Percentiles rank a stretch among this genome's conserved stretches.
phyloP scores from a whole-genome alignment of 2,888 invertebrate species.

The Hirtodrosophila duncani region DNA sequence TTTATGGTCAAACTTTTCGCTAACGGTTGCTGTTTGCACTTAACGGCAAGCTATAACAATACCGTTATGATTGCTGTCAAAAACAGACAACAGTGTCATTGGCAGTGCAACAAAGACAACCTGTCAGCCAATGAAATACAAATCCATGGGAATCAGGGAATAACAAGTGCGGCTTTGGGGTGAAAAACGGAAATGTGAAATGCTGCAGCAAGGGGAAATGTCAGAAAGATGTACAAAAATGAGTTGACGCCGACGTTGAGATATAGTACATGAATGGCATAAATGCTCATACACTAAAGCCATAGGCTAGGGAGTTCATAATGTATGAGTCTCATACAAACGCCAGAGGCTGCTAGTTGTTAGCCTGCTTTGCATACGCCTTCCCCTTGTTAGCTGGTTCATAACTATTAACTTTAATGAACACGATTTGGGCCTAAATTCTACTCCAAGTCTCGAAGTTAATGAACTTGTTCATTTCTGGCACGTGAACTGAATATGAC shows the following conservation, averaged over 20 bases:
- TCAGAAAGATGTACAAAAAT: constrained; percentile 19
- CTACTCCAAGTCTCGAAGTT: constrained; percentile 34
- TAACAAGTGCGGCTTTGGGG: background rate
- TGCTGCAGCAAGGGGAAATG: constrained; percentile 22
- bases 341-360: background rate
- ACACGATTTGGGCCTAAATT: constrained; percentile 25
- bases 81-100: background rate
- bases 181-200: background rate
- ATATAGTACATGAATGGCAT: constrained; percentile 1
- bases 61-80: no score
- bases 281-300: constrained; percentile 12
- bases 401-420: constrained; percentile 40
- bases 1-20: background rate
- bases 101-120: background rate
- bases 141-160: background rate
- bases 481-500: constrained; percentile 61
- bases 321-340: background rate
- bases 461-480: constrained; percentile 68
- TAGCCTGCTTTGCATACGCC: constrained; percentile 45
- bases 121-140: constrained; percentile 2
- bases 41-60: no score
- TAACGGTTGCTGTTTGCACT: no score
- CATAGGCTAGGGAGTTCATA: constrained; percentile 7
- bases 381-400: constrained; percentile 38
- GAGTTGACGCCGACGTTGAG: constrained; percentile 4